These are phyloP conservation scores for Parazoanthus atlanticus DNA, from an alignment of 92 coral and sea anemone genomes.

Conservation along the genomic window DNA sequence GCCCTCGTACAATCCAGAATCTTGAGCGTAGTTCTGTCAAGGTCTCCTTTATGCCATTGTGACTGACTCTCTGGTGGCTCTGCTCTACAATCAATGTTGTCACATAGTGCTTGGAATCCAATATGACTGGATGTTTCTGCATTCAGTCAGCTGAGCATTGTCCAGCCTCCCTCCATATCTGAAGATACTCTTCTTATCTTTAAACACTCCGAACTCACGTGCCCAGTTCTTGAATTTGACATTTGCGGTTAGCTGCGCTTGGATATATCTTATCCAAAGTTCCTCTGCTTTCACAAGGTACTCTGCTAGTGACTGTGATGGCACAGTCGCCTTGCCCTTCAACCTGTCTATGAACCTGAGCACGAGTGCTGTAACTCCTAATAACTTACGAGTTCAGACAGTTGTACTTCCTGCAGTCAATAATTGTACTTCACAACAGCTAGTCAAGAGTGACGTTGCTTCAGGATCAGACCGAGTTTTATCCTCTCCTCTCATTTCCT, in stretches of 20 bases:
- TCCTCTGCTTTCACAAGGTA: conserved; percentile 13
- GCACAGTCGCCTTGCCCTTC: background rate
- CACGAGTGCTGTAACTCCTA: background rate
- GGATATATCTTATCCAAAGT: conserved; percentile 18
- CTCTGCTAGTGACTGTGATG: conserved; percentile 21
- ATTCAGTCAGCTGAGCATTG: background rate
- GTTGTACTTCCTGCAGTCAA: conserved; percentile 25
- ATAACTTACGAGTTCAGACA: too few relatives aligned
- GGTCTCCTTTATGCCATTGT: too few relatives aligned
- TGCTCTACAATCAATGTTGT: too few relatives aligned
- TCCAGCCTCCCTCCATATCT: conserved; percentile 45
- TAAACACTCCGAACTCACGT: conserved; percentile 53
- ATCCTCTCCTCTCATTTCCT: too few relatives aligned
- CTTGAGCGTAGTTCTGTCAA: too few relatives aligned
- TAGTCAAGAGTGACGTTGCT: too few relatives aligned
- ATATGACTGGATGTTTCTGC: conserved; percentile 43
- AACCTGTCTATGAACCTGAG: conserved; percentile 20
- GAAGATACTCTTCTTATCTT: conserved; percentile 35
- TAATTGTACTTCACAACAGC: conserved; percentile 2
- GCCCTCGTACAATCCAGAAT: too few relatives aligned
- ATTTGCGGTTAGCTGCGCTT: conserved; percentile 23
- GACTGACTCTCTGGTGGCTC: too few relatives aligned
- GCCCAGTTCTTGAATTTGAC: conserved; percentile 33
- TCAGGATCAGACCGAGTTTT: too few relatives aligned
- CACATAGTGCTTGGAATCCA: conserved; percentile 28